phyloP scores from a whole-genome alignment of 37 sponge, comb jelly and placozoan species.

The Spongilla lacustris region DNA sequence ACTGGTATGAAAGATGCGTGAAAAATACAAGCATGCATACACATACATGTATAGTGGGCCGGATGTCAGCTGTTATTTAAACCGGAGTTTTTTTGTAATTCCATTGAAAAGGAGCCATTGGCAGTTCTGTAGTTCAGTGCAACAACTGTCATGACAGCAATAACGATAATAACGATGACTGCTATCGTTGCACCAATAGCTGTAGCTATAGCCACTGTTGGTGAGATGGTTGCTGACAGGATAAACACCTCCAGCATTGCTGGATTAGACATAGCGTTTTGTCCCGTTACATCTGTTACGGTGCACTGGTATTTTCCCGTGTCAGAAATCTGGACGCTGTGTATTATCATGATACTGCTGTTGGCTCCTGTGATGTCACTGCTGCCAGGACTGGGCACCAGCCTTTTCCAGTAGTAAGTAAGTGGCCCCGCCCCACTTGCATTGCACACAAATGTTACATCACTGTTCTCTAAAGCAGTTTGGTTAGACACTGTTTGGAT shows the following conservation, averaged over 20 bases:
- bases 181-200: background rate
- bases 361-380: background rate
- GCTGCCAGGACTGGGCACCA: background rate
- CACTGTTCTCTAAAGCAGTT: background rate
- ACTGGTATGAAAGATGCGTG: no score
- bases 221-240: background rate
- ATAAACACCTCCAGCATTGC: background rate
- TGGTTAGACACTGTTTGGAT: background rate
- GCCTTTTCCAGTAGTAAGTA: background rate
- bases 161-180: no score
- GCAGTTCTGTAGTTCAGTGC: no score
- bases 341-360: background rate
- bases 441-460: background rate
- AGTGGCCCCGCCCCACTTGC: background rate
- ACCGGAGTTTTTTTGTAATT: no score
- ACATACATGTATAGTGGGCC: no score
- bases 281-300: background rate
- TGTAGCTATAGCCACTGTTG: background rate
- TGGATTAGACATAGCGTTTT: background rate
- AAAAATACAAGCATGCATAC: no score
- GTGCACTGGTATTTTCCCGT: background rate
- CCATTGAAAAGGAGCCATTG: no score
- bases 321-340: background rate
- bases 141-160: no score
- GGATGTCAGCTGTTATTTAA: no score